Conservation (phyloP, 1,140 invertebrate genomes). For the Chymomyza costata region DNA sequence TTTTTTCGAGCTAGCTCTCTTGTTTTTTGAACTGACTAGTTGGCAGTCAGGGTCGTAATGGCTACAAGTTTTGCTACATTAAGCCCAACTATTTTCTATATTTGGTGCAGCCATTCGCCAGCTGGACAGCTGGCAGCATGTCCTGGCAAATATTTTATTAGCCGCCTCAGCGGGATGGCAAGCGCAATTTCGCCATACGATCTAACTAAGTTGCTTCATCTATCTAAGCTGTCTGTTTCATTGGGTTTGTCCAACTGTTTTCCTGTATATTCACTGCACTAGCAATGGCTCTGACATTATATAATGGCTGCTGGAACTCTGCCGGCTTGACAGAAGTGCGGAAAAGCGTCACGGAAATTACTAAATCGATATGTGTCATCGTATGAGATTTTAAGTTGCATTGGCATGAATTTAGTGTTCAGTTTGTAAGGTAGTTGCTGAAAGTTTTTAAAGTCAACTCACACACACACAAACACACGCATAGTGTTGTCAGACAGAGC, state of each 20-base stretch:
- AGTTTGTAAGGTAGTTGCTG: too few species aligned
- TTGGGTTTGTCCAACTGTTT: constrained; percentile 16
- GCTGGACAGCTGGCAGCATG: neutral
- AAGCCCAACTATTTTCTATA: constrained; percentile 3
- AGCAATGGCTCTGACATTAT: constrained; percentile 5
- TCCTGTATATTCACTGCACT: neutral
- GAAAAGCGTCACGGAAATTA: constrained; percentile 51
- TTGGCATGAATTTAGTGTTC: too few species aligned
- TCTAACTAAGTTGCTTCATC: constrained; percentile 43
- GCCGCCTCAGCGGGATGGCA: neutral
- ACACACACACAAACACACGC: too few species aligned
- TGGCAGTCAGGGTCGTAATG: neutral
- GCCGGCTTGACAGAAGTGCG: constrained; percentile 22
- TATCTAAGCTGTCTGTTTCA: constrained; percentile 42
- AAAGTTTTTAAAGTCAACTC: too few species aligned
- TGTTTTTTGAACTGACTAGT: neutral
- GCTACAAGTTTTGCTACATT: constrained; percentile 3
- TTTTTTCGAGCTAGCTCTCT: neutral
- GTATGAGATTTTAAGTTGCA: constrained; percentile 37
- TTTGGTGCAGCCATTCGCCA: neutral
- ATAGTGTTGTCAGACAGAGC: too few species aligned
- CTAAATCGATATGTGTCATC: constrained; percentile 46
- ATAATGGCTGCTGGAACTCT: constrained; percentile 12
- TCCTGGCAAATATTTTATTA: constrained; percentile 1
- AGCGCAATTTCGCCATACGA: constrained; percentile 23